Conservation (phyloP, 2,888 invertebrate species). For the Caradrina kadenii region DNA sequence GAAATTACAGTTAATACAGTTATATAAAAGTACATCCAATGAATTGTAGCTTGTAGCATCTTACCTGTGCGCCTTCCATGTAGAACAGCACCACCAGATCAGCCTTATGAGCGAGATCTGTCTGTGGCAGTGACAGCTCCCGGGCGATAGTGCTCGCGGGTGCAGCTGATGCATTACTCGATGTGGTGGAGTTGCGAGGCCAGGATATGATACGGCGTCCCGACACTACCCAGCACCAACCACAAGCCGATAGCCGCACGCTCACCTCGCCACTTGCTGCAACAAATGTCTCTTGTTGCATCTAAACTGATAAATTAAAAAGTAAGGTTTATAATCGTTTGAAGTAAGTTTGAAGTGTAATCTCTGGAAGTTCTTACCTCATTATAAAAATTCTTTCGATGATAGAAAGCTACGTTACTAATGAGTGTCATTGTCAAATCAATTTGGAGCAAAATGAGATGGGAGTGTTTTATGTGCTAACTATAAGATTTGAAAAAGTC, state of each 20-base stretch:
- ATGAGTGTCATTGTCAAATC: too few species aligned
- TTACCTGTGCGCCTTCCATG: constrained; percentile 83
- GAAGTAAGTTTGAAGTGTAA: too few species aligned
- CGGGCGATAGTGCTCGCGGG: constrained; percentile 91
- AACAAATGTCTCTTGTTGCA: background rate
- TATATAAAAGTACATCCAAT: too few species aligned
- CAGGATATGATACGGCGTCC: constrained; percentile 96
- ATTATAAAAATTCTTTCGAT: too few species aligned
- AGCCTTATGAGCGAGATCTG: constrained; percentile 97
- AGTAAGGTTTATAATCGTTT: too few species aligned
- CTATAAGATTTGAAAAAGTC: too few species aligned
- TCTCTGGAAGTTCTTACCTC: too few species aligned
- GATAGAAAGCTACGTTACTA: too few species aligned
- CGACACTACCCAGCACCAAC: constrained; percentile 96
- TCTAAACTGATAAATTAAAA: background rate
- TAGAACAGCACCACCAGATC: constrained; percentile 94
- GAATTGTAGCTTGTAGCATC: background rate
- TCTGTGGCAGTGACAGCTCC: constrained; percentile 96
- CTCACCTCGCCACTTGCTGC: constrained; percentile 90
- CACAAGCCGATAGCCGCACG: constrained; percentile 92
- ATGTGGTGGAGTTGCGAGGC: constrained; percentile 91
- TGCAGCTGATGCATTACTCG: constrained; percentile 58
- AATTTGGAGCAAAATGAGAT: too few species aligned
- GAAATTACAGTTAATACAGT: too few species aligned
- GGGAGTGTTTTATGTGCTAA: too few species aligned